Evolutionary conservation across 2,113 vertebrate species (phyloP).

Genomic region (Tilapia sparmanii): DNA sequence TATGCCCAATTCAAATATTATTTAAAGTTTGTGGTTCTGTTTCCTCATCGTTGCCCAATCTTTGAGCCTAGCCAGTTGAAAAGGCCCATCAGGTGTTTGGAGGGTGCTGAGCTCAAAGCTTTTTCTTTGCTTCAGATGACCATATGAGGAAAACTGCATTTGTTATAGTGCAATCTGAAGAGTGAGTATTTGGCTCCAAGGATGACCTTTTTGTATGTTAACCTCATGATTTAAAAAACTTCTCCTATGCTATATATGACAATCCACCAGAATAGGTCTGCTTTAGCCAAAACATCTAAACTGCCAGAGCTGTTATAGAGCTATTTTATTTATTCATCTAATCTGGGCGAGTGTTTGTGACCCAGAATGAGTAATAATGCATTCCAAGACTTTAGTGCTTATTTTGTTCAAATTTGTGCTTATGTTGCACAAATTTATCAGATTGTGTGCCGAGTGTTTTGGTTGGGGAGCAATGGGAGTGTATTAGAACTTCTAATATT

Average conservation of each 20-base stretch:
- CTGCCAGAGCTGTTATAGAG: background rate
- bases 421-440: background rate
- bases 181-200: background rate
- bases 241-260: background rate
- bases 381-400: conserved; percentile 2
- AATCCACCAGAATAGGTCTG: background rate
- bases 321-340: background rate
- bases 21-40: background rate
- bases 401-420: conserved; percentile 2
- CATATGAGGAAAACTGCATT: background rate
- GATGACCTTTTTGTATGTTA: background rate
- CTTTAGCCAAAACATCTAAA: background rate
- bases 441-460: background rate
- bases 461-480: background rate
- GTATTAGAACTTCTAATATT: background rate
- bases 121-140: background rate
- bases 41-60: background rate
- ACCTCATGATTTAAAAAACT: background rate
- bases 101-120: background rate
- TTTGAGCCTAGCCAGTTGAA: background rate
- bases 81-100: background rate
- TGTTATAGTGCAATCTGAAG: background rate
- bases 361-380: background rate
- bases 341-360: background rate
- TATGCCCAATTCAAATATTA: background rate